Base-by-base conservation (phyloP, 2,797 vertebrate genomes). In the Acanthopagrus latus region DNA sequence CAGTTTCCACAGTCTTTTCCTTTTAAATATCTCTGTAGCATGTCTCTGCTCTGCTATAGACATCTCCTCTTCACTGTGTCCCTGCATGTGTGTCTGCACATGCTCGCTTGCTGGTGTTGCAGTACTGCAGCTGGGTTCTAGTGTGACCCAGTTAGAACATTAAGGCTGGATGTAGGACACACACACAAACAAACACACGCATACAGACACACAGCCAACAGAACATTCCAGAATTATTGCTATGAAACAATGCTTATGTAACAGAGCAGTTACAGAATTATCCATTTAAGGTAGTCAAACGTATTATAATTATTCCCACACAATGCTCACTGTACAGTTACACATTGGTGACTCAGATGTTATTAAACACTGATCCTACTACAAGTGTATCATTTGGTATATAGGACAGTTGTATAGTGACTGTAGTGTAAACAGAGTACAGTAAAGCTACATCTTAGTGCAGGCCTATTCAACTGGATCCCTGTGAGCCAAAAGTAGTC, bases 61-160 rank as follows among this genome's bases (percentile, higher is more conserved):
- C 16, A 17, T 65, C 55, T 57, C 29, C 58, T 21, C 55, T 51
- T 18, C 29, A 2, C 13, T 55, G 44, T 71, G 50, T 54, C 54
- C 54, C 48, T 27, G 50, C 59, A 51, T 44, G 44, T 46, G 23
- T 58, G 46, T 64, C 23, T 14, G 46, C 60, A 75, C 67, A 71
- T 71, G 66, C 68, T 80, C 50, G 47, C 46, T 64, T 14, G 74
- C 75, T 29, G 5, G 74, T 88, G 76, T 76, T 86, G 83, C 82
- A 82, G 76, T 79, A 83, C 72, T 84, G 80, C 86, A 85, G 82
- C 83, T 88, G 82, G 80, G 82, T 90, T 90, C 76, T 90, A 75
- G 66, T 91, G 82, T 87, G 90, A 91, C 90, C 89, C 86, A 90
- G 68, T 84, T 88, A 86, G 57, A 85, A 83, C 66, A 80, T 58